These are phyloP conservation scores for Drosophila neocordata DNA, from an alignment of 1,140 invertebrate species.

Conservation along the genomic window DNA sequence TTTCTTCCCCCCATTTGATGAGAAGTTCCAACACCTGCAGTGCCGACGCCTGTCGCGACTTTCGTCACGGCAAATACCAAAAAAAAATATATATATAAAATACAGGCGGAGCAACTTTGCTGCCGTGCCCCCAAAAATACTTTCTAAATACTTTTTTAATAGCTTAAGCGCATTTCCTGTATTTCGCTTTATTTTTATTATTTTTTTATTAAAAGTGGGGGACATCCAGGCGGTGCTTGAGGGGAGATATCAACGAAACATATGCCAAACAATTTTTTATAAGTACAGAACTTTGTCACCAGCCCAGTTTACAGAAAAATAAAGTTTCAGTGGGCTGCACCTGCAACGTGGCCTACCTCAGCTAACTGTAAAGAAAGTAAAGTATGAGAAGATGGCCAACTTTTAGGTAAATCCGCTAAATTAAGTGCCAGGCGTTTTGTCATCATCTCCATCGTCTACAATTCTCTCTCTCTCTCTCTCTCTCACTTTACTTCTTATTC, in stretches of 20 bases:
- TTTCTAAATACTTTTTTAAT: conserved; percentile 80
- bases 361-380: not conserved
- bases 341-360: conserved; percentile 6
- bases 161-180: conserved; percentile 77
- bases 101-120: conserved; percentile 42
- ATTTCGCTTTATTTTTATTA: conserved; percentile 5
- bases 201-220: conserved; percentile 67
- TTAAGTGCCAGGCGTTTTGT: conserved; percentile 68
- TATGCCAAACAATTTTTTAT: conserved; percentile 62
- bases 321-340: conserved; percentile 5
- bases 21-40: conserved; percentile 21
- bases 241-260: conserved; percentile 35
- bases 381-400: conserved; percentile 40
- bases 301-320: conserved; percentile 55
- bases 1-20: conserved; percentile 31
- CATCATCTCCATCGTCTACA: conserved; percentile 19
- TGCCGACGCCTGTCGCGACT: conserved; percentile 15
- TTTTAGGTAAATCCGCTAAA: conserved; percentile 77
- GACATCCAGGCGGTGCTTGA: not conserved
- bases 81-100: not conserved
- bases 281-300: conserved; percentile 65
- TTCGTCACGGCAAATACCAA: conserved; percentile 12
- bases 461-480: not conserved
- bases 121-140: conserved; percentile 50
- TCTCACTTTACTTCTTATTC: not conserved